A percentile compares a stretch with the other conserved stretches of the same genome.
These are phyloP conservation scores for Mus musculus DNA, from an alignment of 2,113 vertebrate species.

Conservation along the genomic window DNA sequence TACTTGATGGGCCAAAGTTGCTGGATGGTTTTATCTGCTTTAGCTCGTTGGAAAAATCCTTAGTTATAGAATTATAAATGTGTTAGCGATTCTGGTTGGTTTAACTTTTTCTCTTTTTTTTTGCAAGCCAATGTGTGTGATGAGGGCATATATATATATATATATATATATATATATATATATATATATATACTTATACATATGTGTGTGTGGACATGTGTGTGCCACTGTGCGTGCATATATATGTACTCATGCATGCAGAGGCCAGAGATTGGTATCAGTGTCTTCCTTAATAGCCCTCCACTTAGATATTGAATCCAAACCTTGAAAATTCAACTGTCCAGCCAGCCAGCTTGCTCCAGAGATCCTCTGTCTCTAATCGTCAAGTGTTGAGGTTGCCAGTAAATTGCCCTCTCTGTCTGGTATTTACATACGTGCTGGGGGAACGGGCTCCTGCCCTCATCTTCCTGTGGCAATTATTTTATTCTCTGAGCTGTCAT, in stretches of 20 bases:
- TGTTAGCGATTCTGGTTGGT: neutral
- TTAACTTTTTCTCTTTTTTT: neutral
- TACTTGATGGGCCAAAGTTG: neutral
- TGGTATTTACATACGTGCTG: too few relatives aligned
- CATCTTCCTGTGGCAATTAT: too few relatives aligned
- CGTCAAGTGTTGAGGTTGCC: neutral
- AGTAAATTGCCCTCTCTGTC: too few relatives aligned
- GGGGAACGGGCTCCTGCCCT: neutral
- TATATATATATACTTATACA: neutral
- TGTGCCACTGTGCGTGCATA: neutral
- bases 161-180: neutral
- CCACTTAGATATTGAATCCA: neutral
- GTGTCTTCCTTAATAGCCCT: neutral
- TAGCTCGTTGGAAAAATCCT: neutral
- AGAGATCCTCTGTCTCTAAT: neutral
- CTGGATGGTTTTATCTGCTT: neutral
- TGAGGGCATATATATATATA: neutral
- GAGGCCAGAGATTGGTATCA: neutral
- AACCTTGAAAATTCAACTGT: neutral
- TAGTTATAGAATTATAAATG: neutral
- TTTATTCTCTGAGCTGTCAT: neutral
- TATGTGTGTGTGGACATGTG: neutral
- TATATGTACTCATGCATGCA: too few relatives aligned
- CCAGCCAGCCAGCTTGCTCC: neutral
- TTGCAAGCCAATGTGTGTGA: neutral